Conservation (phyloP, 2,113 vertebrate species). For the Semnornis frantzii region DNA sequence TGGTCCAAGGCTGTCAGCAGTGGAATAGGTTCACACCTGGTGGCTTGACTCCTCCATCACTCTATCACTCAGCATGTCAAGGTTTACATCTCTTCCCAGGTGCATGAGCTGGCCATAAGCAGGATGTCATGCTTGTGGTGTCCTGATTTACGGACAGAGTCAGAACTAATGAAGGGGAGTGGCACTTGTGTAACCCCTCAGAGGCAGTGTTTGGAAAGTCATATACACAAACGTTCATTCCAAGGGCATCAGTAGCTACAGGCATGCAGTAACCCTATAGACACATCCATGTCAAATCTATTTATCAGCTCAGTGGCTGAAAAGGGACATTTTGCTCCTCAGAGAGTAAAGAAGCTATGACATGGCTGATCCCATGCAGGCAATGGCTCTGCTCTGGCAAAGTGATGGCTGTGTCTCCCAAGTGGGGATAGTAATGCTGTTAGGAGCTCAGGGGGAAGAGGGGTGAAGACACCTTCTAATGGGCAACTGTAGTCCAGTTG, state of each 20-base stretch:
- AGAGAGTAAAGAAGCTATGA: rapidly evolving
- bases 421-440: background rate
- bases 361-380: background rate
- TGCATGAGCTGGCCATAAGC: background rate
- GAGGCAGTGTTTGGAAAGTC: background rate
- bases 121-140: background rate
- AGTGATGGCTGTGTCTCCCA: background rate
- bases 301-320: background rate
- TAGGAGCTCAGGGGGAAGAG: background rate
- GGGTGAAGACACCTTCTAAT: background rate
- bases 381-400: background rate
- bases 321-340: background rate
- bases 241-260: background rate
- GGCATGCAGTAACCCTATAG: rapidly evolving
- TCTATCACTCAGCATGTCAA: background rate
- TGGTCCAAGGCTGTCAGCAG: background rate
- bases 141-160: background rate
- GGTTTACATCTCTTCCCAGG: background rate
- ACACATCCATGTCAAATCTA: background rate
- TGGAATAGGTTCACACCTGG: background rate
- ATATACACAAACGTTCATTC: background rate
- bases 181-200: background rate
- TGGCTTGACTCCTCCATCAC: background rate
- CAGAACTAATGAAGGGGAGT: background rate
- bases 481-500: background rate